Base-by-base conservation (phyloP, 2,888 invertebrate genomes). In the Polyommatus iphigenia region DNA sequence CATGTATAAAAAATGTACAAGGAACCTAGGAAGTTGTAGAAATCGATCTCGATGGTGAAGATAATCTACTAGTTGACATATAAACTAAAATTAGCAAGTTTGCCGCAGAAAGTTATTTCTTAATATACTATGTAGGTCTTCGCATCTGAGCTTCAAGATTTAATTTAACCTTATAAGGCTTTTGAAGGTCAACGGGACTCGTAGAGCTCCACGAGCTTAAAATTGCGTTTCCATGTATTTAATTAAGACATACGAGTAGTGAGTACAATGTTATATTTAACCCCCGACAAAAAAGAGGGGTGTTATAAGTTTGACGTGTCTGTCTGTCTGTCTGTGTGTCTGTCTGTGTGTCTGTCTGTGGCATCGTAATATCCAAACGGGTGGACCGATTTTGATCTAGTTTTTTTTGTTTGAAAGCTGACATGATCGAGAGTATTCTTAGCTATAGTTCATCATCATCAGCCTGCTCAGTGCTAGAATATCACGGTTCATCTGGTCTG, bases 101-200 rank as follows among this genome's bases (percentile, higher is more conserved):
- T 13, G 18, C 15, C 50, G 15, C 1, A 54, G 24, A 75, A 75
- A 75, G 18, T 75, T 75, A 75, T 75, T 15, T 24, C 50, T 20
- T 46, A 15, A 75, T 73, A 73, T 46, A 75, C 24, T 50, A 50
- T 18, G 54, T 75, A 75, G 20, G 75, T 29, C 3, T 75, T 75
- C 54, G 15, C 54, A 32, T 75, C 75, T 75, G 75, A 32, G 54
- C 54, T 54, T 24, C 75, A 75, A 75, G 75, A 75, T 75, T 75
- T 75, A 50, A 75, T 75, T 75, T 75, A 73, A 75, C 75, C 75
- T 54, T 75, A 75, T 50, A 75, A 54, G 75, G 75, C 75, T 75
- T 75, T 75, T 29, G 54, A 73, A 75, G 75, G 54, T 75, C 75
- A 54, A 75, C 54, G 24, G 54, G 29, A 54, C 50, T 73, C 50